A percentile compares a stretch with the other conserved stretches of the same genome.
phyloP scores from a whole-genome alignment of 2,797 vertebrate species.

The Leuciscus waleckii region DNA sequence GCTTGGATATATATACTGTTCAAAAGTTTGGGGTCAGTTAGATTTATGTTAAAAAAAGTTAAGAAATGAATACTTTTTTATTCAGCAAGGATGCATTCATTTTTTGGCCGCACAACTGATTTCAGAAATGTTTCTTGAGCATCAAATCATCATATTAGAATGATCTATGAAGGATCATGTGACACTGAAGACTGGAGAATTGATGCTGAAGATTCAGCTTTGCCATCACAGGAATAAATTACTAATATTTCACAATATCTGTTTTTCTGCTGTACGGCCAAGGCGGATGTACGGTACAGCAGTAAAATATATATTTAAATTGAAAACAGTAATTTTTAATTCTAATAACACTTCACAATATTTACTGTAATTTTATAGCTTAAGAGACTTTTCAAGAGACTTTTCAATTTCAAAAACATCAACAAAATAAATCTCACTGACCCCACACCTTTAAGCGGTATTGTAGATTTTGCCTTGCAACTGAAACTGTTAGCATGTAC shows the following conservation, averaged over 20 bases:
- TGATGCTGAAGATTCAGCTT: neutral
- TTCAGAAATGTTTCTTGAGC: neutral
- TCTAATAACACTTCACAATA: neutral
- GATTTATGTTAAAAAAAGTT: too few relatives aligned
- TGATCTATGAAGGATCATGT: neutral
- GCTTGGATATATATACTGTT: neutral
- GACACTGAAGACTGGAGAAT: neutral
- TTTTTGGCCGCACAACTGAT: too few relatives aligned
- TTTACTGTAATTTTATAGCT: neutral
- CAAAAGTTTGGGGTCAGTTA: neutral
- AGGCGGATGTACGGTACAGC: too few relatives aligned
- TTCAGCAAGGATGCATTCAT: neutral
- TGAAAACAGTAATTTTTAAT: neutral
- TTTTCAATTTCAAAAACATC: neutral
- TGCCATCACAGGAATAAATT: too few relatives aligned
- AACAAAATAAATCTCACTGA: neutral
- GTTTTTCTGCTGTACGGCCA: too few relatives aligned
- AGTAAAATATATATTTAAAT: neutral
- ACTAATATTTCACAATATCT: too few relatives aligned
- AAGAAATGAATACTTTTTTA: neutral
- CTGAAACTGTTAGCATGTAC: neutral
- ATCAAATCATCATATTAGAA: neutral
- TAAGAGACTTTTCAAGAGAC: too few relatives aligned
- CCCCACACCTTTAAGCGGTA: neutral
- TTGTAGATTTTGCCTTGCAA: neutral